Conservation (phyloP, 1,140 invertebrate species). For the Ostrea edulis region DNA sequence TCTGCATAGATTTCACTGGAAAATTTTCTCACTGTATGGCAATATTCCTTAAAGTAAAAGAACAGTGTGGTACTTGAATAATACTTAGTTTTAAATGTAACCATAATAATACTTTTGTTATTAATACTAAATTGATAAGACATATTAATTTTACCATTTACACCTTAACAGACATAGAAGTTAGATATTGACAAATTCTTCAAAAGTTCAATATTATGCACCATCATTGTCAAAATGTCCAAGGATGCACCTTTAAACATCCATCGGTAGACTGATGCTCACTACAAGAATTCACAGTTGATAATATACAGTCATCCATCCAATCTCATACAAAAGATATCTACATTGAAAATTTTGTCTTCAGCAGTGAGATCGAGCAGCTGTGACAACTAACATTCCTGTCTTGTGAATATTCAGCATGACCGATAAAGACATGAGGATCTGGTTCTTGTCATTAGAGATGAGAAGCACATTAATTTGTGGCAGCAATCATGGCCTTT, state of each 20-base stretch:
- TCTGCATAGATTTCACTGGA: too few species aligned
- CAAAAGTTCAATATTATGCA: neutral
- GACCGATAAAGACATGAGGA: neutral
- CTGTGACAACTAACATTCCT: neutral
- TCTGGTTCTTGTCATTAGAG: neutral
- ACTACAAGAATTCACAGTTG: neutral
- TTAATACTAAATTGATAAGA: neutral
- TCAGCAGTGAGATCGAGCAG: too few species aligned
- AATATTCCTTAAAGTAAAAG: too few species aligned
- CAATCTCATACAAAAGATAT: too few species aligned
- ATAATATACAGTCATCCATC: too few species aligned
- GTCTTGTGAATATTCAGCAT: neutral
- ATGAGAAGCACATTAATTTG: neutral
- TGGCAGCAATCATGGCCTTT: constrained; percentile 44
- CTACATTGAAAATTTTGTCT: too few species aligned
- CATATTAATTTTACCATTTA: neutral
- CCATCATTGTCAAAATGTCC: neutral
- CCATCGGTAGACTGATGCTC: neutral
- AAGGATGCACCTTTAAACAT: neutral
- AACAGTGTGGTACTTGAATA: neutral
- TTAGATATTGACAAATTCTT: neutral
- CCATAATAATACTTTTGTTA: neutral
- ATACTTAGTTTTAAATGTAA: neutral
- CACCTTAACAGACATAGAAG: neutral
- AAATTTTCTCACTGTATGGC: too few species aligned